phyloP scores from a whole-genome alignment of 2,888 invertebrate species.

The Eristalinus aeneus region DNA sequence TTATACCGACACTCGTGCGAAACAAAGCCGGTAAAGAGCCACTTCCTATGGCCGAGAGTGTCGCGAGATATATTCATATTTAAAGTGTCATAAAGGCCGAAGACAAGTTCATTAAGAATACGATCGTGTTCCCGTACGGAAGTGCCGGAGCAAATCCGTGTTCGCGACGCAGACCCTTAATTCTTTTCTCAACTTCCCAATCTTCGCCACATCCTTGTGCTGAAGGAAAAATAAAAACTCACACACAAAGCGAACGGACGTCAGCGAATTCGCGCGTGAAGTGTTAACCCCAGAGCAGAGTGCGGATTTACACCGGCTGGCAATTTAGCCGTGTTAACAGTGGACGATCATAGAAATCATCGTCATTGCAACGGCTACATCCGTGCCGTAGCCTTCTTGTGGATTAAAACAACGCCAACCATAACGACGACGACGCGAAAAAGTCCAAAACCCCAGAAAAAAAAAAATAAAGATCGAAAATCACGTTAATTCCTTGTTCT shows the following conservation, averaged over 20 bases:
- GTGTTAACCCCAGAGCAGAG: conserved; percentile 32
- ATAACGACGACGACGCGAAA: neutral
- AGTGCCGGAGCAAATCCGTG: conserved; percentile 1
- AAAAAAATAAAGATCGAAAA: conserved; percentile 37
- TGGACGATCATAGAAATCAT: conserved; percentile 57
- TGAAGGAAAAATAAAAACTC: conserved; percentile 12
- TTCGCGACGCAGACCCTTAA: conserved; percentile 25
- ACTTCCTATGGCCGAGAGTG: conserved; percentile 21
- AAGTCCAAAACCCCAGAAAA: conserved; percentile 35
- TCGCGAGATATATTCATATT: conserved; percentile 46
- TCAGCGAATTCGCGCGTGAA: conserved; percentile 48
- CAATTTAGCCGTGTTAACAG: conserved; percentile 54
- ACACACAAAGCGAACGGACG: conserved; percentile 15
- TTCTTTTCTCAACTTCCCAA: neutral
- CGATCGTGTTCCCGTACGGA: conserved; percentile 51
- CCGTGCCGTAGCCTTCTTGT: conserved; percentile 50
- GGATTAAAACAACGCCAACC: conserved; percentile 36
- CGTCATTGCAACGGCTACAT: conserved; percentile 6
- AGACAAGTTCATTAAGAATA: conserved; percentile 51
- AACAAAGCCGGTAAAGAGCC: conserved; percentile 56
- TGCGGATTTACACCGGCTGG: conserved; percentile 1
- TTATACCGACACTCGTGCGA: neutral
- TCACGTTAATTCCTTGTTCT: conserved; percentile 62
- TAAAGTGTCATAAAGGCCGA: conserved; percentile 56
- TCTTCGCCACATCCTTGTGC: neutral